These are phyloP conservation scores for Tubulanus polymorphus DNA, from an alignment of 2,888 invertebrate genomes.

Conservation along the genomic window DNA sequence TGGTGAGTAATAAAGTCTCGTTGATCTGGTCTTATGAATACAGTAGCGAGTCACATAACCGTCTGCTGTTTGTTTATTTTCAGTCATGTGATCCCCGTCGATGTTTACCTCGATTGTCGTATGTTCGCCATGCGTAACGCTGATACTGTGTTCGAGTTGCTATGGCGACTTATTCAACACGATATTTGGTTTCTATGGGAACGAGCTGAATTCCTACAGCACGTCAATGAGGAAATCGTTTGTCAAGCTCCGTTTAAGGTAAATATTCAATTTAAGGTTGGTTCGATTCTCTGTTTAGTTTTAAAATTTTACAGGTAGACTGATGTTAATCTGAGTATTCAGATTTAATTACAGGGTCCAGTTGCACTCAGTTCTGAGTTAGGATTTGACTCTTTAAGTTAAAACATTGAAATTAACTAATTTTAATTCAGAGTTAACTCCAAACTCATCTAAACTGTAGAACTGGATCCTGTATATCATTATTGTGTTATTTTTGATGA, in stretches of 20 bases:
- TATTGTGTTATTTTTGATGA: too few relatives aligned
- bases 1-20: slow-evolving; percentile 20
- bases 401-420: too few relatives aligned
- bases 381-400: too few relatives aligned
- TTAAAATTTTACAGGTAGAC: too few relatives aligned
- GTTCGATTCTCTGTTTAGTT: too few relatives aligned
- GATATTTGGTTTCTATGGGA: slow-evolving; percentile 53
- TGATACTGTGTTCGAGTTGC: slow-evolving; percentile 49
- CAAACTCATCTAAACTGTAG: too few relatives aligned
- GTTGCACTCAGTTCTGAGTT: too few relatives aligned
- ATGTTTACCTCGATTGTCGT: slow-evolving; percentile 40
- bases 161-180: slow-evolving; percentile 50
- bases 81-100: slow-evolving; percentile 41
- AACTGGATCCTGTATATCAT: too few relatives aligned
- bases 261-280: neutral
- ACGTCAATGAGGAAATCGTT: slow-evolving; percentile 40
- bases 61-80: slow-evolving; percentile 9
- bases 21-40: neutral
- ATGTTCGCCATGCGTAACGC: slow-evolving; percentile 50
- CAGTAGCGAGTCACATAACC: neutral
- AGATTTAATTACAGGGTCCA: too few relatives aligned
- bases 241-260: slow-evolving; percentile 48
- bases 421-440: too few relatives aligned
- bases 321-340: too few relatives aligned
- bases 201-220: slow-evolving; percentile 47